Conservation (phyloP, 2,888 invertebrate species). For the Dilophus febrilis region DNA sequence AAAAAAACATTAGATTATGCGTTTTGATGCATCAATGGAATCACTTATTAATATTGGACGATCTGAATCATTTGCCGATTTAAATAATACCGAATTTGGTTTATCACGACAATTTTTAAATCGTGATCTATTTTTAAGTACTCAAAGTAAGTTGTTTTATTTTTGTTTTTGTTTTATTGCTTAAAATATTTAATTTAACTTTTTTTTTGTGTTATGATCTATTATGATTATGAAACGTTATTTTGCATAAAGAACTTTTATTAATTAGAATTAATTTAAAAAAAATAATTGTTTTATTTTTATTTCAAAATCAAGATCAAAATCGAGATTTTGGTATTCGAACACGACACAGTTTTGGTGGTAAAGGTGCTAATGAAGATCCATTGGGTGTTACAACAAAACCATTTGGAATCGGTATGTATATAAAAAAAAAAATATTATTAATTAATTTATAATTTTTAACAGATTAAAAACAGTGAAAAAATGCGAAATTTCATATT, state of each 20-base stretch:
- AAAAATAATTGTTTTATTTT: too few relatives aligned
- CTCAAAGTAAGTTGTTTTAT: slow-evolving; percentile 2
- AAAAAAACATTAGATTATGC: slow-evolving; percentile 76
- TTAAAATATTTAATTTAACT: too few relatives aligned
- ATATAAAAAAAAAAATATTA: too few relatives aligned
- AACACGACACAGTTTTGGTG: slow-evolving; percentile 39
- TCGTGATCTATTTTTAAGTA: slow-evolving; percentile 8
- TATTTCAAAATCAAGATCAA: too few relatives aligned
- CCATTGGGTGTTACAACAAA: slow-evolving; percentile 38
- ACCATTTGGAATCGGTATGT: slow-evolving; percentile 71
- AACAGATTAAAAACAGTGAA: too few relatives aligned
- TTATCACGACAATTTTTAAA: slow-evolving; percentile 9
- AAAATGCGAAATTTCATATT: too few relatives aligned
- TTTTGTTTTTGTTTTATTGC: neutral
- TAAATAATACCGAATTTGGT: slow-evolving; percentile 44
- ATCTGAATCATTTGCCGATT: slow-evolving; percentile 70
- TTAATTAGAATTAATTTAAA: too few relatives aligned
- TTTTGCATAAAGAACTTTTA: too few relatives aligned
- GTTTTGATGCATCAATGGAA: slow-evolving; percentile 63
- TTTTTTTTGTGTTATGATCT: too few relatives aligned
- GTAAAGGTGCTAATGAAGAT: slow-evolving; percentile 36
- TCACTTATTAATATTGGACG: slow-evolving; percentile 54
- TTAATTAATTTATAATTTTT: too few relatives aligned
- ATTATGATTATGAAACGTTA: too few relatives aligned
- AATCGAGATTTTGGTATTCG: slow-evolving; percentile 22